Conservation (phyloP, 2,113 vertebrate species). For the Morone chrysops region DNA sequence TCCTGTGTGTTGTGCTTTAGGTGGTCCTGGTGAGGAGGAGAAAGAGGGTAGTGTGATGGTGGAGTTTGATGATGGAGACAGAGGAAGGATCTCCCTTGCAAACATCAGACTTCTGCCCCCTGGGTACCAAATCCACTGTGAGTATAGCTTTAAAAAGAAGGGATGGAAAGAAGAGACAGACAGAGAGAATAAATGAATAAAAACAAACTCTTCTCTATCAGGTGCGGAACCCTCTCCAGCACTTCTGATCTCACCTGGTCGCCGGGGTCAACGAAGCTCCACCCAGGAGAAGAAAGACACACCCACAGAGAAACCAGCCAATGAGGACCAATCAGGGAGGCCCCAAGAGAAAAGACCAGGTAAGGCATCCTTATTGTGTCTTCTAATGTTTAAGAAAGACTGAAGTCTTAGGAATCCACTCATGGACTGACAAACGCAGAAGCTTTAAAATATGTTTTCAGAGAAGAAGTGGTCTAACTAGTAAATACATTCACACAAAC, state of each 20-base stretch:
- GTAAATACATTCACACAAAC: conserved; percentile 22
- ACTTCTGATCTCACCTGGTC: conserved; percentile 89
- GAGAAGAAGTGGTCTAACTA: conserved; percentile 27
- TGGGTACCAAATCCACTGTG: conserved; percentile 95
- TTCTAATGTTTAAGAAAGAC: not conserved
- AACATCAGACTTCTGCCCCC: conserved; percentile 94
- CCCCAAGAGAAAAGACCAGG: conserved; percentile 89
- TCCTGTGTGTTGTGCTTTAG: conserved; percentile 58
- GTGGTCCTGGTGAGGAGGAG: conserved; percentile 88
- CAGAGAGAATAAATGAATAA: too few relatives aligned
- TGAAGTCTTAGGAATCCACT: not conserved
- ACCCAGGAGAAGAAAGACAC: conserved; percentile 82
- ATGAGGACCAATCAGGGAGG: conserved; percentile 82
- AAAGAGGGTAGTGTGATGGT: conserved; percentile 91
- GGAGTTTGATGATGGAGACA: conserved; percentile 97
- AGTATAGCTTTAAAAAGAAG: conserved; percentile 62
- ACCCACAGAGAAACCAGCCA: conserved; percentile 78
- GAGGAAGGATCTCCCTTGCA: conserved; percentile 91
- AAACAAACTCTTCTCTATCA: conserved; percentile 53
- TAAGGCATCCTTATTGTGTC: conserved; percentile 55
- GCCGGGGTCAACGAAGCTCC: conserved; percentile 83
- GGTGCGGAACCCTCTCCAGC: conserved; percentile 94
- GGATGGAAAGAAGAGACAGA: not conserved
- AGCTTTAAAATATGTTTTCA: not conserved
- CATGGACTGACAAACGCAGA: not conserved